Evolutionary conservation across 2,797 vertebrate species (phyloP).

Genomic region (Euthynnus affinis): DNA sequence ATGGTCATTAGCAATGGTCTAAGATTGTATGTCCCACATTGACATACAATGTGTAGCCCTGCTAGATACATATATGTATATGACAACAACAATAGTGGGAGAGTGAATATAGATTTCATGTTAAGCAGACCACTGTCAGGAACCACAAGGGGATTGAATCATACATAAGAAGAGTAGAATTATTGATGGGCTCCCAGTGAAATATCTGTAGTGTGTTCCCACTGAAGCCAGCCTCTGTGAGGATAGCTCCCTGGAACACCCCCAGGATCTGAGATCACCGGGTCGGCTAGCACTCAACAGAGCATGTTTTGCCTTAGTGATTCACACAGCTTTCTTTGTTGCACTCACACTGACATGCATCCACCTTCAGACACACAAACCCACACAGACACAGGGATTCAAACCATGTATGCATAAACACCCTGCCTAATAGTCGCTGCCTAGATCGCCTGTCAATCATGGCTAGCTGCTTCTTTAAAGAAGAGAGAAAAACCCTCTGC

Average conservation of each 20-base stretch:
- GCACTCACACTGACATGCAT: conserved; percentile 45
- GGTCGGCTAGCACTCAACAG: conserved; percentile 54
- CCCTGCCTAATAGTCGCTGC: conserved; percentile 47
- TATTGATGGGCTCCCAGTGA: conserved; percentile 59
- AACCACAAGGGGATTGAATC: conserved; percentile 56
- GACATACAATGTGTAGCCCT: not conserved
- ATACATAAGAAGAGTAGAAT: conserved; percentile 43
- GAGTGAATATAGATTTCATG: conserved; percentile 54
- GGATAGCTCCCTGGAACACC: conserved; percentile 61
- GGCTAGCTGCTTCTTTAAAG: conserved; percentile 28
- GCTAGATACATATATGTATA: not conserved
- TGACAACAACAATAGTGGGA: conserved; percentile 13
- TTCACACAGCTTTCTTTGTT: conserved; percentile 65
- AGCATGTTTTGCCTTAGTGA: conserved; percentile 52
- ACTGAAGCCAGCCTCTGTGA: conserved; percentile 41
- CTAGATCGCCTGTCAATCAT: conserved; percentile 69
- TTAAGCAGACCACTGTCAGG: conserved; percentile 48
- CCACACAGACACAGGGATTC: conserved; percentile 66
- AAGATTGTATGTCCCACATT: not conserved
- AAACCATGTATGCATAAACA: conserved; percentile 74
- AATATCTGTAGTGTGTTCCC: conserved; percentile 46
- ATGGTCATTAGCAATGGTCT: not conserved
- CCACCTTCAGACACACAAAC: conserved; percentile 57
- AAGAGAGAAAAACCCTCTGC: conserved; percentile 4
- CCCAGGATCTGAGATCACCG: conserved; percentile 55